Base-by-base conservation (phyloP, 1,140 invertebrate genomes). In the Tyrophagus putrescentiae region DNA sequence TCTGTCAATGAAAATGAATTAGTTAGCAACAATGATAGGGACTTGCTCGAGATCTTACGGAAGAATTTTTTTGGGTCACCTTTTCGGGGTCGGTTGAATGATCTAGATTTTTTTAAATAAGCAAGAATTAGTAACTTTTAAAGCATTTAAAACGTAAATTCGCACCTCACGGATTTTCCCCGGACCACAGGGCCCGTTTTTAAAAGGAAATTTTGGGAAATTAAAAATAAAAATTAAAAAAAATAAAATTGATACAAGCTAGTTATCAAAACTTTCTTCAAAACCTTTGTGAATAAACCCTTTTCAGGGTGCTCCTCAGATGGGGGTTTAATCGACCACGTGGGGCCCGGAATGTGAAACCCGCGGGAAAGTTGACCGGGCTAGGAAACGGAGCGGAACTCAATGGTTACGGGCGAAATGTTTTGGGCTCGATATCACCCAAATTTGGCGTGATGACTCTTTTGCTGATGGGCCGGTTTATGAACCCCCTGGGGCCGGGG, bases 101-200 rank as follows among this genome's bases (percentile, higher is more conserved):
- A 61, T 61, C 48, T n/a, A n/a, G n/a, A n/a, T n/a, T n/a, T n/a
- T n/a, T n/a, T n/a, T n/a, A n/a, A n/a, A n/a, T n/a, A n/a, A n/a
- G n/a, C n/a, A n/a, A n/a, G n/a, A n/a, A n/a, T n/a, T n/a, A n/a
- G n/a, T n/a, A n/a, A n/a, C n/a, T n/a, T n/a, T n/a, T n/a, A n/a
- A n/a, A n/a, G n/a, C n/a, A n/a, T n/a, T n/a, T n/a, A n/a, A n/a
- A n/a, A n/a, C n/a, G n/a, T n/a, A n/a, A n/a, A n/a, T n/a, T n/a
- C n/a, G n/a, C n/a, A n/a, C n/a, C n/a, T n/a, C n/a, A 57, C 60
- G 16, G 48, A 56, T 27, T 57, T 32, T 60, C 59, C 60, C 33
- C 59, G 60, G 59, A 61, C 59, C n/a, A 61, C 60, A 25, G 60
- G 60, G n/a, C n/a, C 48, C n/a, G n/a, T n/a, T n/a, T n/a, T n/a